Base-by-base conservation (phyloP, 2,888 invertebrate species). In the Drosophila neonasuta region DNA sequence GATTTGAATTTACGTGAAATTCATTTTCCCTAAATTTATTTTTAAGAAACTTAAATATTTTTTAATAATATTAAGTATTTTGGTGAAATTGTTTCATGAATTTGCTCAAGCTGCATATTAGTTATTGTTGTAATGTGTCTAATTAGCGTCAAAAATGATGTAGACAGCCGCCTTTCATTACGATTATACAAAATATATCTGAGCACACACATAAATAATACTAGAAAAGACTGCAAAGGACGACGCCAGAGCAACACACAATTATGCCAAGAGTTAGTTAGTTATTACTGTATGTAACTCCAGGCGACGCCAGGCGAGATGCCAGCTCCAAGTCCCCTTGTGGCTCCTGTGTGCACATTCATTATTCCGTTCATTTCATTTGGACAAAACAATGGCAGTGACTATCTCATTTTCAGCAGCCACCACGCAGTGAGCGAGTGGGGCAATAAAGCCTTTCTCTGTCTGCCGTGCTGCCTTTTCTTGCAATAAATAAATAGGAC, bases 401-500 rank as follows among this genome's bases (percentile, higher is more conserved):
- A 78, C 86, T 86, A 86, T 81, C 80, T 86, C 76, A 78, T 83
- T 80, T 68, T 60, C 59, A 76, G 55, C 83, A 85, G 78, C 45
- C 57, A 45, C 39, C 39, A 41, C 11, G 39, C 39, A 39, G 7
- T 13, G 39, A 15, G 46, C 59, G 45, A 36, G n/a, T 32, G 34
- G 34, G 42, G 36, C 49, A 46, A 30, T 46, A 52, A 34, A 61
- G 39, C 50, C 59, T 20, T 45, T 39, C 36, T 17, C 17, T 32
- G 60, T 11, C 24, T 20, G 44, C 11, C 39, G 57, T 62, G 46
- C 44, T 56, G 62, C 50, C 68, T 50, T 71, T 20, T 9, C 6
- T 15, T 36, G 80, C 79, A 76, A 81, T 81, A 81, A 83, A 81
- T 81, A 81, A 80, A 76, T 80, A 69, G 74, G 64, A 86, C 81